Evolutionary conservation across 1,140 invertebrate species (phyloP).

Genomic region (Teleopsis dalmanni): DNA sequence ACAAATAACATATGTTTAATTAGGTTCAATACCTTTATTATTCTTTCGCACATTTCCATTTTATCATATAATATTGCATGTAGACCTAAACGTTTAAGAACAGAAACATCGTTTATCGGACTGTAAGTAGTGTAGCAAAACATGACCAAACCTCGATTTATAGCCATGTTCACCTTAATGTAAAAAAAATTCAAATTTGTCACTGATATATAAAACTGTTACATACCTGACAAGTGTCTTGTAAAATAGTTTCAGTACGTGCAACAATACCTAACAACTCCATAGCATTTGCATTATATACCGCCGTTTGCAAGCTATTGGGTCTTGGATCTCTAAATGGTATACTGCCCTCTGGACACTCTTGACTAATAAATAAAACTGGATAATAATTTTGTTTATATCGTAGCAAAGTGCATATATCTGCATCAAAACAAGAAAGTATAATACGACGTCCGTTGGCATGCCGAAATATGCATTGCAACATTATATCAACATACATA

Average conservation of each 20-base stretch:
- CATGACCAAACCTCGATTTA: too few species aligned
- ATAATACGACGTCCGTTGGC: conserved; percentile 72
- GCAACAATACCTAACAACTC: conserved; percentile 1
- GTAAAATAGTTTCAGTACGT: neutral
- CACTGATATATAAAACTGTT: too few species aligned
- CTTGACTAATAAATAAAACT: conserved; percentile 75
- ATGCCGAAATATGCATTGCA: conserved; percentile 68
- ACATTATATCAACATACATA: conserved; percentile 68
- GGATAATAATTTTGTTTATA: conserved; percentile 92
- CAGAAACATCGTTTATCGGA: too few species aligned
- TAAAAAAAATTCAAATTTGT: too few species aligned
- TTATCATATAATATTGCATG: too few species aligned
- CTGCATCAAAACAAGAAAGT: conserved; percentile 89
- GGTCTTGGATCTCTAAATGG: conserved; percentile 4
- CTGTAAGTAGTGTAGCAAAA: too few species aligned
- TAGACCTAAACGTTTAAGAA: too few species aligned
- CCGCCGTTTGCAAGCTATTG: neutral
- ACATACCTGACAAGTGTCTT: too few species aligned
- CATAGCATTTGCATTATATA: conserved; percentile 1
- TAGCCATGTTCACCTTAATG: too few species aligned
- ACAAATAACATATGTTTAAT: too few species aligned
- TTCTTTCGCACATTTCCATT: too few species aligned
- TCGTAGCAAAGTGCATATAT: conserved; percentile 83
- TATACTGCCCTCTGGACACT: conserved; percentile 21
- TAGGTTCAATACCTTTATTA: too few species aligned